Evolutionary conservation across 2,113 vertebrate genomes (phyloP).

Genomic region (Jacana jacana): DNA sequence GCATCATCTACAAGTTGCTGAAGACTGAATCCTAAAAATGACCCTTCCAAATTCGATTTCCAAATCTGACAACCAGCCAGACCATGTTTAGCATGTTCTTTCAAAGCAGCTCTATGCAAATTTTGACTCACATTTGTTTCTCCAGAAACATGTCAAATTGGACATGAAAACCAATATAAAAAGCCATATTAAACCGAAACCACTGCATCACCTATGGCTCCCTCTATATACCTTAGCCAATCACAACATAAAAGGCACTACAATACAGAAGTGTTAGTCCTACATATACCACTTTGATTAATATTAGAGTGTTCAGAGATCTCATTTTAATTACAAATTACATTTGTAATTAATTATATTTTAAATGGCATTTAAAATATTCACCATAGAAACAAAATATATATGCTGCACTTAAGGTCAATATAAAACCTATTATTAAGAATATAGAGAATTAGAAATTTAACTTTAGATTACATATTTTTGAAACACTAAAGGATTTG

Average conservation of each 20-base stretch:
- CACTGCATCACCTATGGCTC: not conserved
- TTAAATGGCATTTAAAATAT: not conserved
- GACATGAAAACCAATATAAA: not conserved
- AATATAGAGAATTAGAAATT: not conserved
- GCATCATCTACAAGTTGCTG: not conserved
- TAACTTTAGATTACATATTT: not conserved
- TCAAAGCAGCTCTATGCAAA: not conserved
- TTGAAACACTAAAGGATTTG: not conserved
- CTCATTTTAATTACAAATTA: not conserved
- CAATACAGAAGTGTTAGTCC: not conserved
- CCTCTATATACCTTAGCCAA: not conserved
- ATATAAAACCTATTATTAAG: not conserved
- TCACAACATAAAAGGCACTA: accelerated
- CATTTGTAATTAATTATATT: not conserved
- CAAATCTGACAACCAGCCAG: not conserved
- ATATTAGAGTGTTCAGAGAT: not conserved
- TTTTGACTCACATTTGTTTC: not conserved
- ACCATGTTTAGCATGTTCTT: not conserved
- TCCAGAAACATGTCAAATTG: not conserved
- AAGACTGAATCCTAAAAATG: not conserved
- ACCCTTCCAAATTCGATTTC: not conserved
- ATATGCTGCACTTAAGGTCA: not conserved
- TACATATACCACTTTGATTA: not conserved
- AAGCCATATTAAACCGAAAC: not conserved
- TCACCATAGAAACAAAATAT: not conserved